A percentile compares a stretch with the other conserved stretches of the same genome.
Conservation (phyloP, 2,113 vertebrate genomes). For the Antigone vipio region DNA sequence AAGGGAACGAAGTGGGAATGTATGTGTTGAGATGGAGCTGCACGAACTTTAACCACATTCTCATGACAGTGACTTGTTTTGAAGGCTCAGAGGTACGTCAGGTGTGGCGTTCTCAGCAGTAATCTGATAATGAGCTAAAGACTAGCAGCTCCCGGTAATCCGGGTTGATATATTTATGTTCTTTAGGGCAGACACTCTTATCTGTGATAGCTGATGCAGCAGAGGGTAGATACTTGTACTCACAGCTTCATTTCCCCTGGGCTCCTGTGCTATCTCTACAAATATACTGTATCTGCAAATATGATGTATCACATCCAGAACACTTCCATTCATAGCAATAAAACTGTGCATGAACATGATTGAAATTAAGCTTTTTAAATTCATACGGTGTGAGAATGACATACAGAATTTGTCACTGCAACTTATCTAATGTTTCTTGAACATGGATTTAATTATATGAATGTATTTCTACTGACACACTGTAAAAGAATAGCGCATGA, state of each 20-base stretch:
- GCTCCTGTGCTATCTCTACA: background rate
- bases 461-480: background rate
- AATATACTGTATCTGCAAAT: background rate
- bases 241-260: background rate
- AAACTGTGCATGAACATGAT: background rate
- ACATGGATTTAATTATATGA: background rate
- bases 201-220: background rate
- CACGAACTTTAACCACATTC: conserved; percentile 92
- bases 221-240: background rate
- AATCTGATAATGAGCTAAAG: background rate
- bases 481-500: background rate
- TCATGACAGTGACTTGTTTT: conserved; percentile 93
- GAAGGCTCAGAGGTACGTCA: conserved; percentile 76
- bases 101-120: background rate
- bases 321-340: background rate
- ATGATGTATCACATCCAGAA: background rate
- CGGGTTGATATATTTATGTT: background rate
- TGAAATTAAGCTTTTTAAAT: background rate
- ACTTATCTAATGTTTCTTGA: background rate
- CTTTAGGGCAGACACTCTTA: background rate
- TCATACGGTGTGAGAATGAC: background rate
- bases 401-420: background rate
- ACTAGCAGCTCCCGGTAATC: background rate
- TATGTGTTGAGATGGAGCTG: conserved; percentile 96
- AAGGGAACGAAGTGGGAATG: conserved; percentile 89